phyloP scores from a whole-genome alignment of 2,888 invertebrate species.

The Spodoptera picta region DNA sequence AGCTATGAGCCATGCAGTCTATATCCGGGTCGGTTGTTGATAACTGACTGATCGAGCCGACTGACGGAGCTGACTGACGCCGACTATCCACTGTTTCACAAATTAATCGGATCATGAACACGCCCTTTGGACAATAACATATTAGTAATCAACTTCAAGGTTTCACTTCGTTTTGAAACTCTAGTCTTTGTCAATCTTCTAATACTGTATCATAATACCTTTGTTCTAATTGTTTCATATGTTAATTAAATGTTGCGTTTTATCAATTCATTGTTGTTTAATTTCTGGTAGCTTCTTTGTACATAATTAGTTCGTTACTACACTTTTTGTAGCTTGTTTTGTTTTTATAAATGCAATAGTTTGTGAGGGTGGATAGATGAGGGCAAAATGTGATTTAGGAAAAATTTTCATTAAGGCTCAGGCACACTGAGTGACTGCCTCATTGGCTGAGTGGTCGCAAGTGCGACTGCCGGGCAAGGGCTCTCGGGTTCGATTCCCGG shows the following conservation, averaged over 20 bases:
- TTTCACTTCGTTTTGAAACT: slow-evolving; percentile 50
- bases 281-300: not conserved
- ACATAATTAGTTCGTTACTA: no score
- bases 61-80: slow-evolving; percentile 3
- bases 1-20: slow-evolving; percentile 18
- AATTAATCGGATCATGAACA: slow-evolving; percentile 54
- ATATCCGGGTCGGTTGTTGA: slow-evolving; percentile 52
- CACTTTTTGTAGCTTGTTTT: no score
- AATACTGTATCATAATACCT: slow-evolving; percentile 21
- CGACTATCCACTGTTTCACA: slow-evolving; percentile 28
- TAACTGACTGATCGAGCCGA: slow-evolving; percentile 26
- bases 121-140: slow-evolving; percentile 59
- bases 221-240: slow-evolving; percentile 37
- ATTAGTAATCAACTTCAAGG: slow-evolving; percentile 57
- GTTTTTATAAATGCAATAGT: no score
- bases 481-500: no score
- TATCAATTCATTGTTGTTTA: slow-evolving; percentile 39
- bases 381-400: slow-evolving; percentile 8
- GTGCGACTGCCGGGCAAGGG: no score
- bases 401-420: slow-evolving; percentile 29
- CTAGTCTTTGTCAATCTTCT: slow-evolving; percentile 46
- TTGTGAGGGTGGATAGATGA: no score
- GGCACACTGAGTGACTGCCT: not conserved
- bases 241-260: slow-evolving; percentile 9
- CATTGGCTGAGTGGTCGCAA: no score